These are phyloP conservation scores for Leptarthrus brevirostris DNA, from an alignment of 2,888 invertebrate species.

Conservation along the genomic window DNA sequence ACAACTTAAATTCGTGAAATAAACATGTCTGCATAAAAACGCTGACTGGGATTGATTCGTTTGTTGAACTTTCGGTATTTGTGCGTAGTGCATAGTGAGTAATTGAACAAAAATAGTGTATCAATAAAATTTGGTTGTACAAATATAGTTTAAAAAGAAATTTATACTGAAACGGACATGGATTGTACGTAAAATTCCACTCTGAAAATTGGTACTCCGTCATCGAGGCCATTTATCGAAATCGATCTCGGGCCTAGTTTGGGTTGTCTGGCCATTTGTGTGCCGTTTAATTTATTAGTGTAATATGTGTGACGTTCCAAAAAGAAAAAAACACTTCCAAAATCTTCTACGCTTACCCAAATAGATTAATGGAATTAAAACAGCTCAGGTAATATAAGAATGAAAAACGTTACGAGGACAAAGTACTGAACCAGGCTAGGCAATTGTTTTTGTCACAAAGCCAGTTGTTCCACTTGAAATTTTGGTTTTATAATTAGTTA, in stretches of 20 bases:
- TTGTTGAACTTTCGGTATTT: constrained; percentile 19
- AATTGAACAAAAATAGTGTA: background rate
- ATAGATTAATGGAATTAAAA: background rate
- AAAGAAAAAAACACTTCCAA: too few species aligned
- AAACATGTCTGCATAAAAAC: constrained; percentile 36
- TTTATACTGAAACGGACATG: background rate
- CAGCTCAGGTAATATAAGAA: constrained; percentile 20
- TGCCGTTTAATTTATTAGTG: background rate
- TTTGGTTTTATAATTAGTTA: background rate
- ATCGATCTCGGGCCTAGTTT: constrained; percentile 16
- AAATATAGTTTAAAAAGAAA: background rate
- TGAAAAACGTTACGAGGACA: constrained; percentile 5
- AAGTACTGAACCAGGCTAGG: background rate
- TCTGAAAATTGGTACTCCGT: constrained; percentile 15
- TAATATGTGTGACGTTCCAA: background rate
- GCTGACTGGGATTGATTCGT: constrained; percentile 14
- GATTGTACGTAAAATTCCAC: background rate
- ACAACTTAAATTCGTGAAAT: constrained; percentile 25
- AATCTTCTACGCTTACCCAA: too few species aligned
- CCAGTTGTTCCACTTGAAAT: background rate
- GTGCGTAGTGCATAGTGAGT: background rate
- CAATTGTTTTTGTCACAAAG: constrained; percentile 24
- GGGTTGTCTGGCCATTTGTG: constrained; percentile 17
- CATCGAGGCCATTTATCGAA: constrained; percentile 32
- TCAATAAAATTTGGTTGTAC: background rate